These are phyloP conservation scores for Netelia melanura DNA, from an alignment of 2,888 invertebrate genomes.

Conservation along the genomic window DNA sequence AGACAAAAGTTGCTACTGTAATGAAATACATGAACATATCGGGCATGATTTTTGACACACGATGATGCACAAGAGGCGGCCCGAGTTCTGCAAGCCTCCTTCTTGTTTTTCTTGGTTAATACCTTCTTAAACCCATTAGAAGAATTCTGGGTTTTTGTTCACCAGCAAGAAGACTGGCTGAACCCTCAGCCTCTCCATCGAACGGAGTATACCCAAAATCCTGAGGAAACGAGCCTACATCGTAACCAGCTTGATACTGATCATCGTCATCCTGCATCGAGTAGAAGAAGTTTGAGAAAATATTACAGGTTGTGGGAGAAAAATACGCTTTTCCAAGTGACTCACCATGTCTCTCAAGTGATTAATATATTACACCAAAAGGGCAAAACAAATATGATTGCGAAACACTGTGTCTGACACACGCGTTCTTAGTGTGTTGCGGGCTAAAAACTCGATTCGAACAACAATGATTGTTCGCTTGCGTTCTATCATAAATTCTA, in stretches of 20 bases:
- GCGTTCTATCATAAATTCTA: constrained; percentile 3
- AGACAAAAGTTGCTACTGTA: too few species aligned
- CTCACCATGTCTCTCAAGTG: constrained; percentile 58
- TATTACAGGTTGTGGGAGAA: not conserved
- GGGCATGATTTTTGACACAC: too few species aligned
- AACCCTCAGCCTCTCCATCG: constrained; percentile 92
- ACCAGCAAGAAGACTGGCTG: constrained; percentile 85
- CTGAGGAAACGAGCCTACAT: constrained; percentile 93
- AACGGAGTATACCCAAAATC: constrained; percentile 96
- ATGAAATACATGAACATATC: too few species aligned
- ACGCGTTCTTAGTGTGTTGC: too few species aligned
- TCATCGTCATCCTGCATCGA: constrained; percentile 84
- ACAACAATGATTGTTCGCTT: not conserved
- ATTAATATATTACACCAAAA: not conserved
- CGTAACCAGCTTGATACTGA: constrained; percentile 85
- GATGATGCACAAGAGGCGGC: not conserved
- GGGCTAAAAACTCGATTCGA: not conserved
- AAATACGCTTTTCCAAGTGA: constrained; percentile 18
- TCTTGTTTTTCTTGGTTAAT: not conserved
- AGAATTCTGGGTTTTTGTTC: constrained; percentile 97
- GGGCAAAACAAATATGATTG: not conserved
- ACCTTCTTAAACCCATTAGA: constrained; percentile 97
- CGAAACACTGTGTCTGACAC: constrained; percentile 22
- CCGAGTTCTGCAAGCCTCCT: not conserved
- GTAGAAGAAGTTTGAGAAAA: not conserved